Conservation (phyloP, 1,140 invertebrate species). For the Drosophila equinoxialis region DNA sequence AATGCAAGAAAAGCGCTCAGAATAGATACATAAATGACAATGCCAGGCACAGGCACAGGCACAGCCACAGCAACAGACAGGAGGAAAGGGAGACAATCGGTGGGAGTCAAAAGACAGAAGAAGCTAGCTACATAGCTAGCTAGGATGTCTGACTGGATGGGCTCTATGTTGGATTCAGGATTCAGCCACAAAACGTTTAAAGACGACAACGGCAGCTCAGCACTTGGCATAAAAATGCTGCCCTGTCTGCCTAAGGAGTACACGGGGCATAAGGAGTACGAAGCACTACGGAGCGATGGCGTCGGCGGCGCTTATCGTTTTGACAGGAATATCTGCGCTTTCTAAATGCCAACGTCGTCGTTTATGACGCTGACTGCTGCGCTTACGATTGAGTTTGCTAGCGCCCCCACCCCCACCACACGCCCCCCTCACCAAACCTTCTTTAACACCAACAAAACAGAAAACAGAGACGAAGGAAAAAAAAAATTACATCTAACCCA, state of each 20-base stretch:
- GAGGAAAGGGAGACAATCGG: background rate
- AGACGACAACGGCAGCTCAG: slow-evolving; percentile 56
- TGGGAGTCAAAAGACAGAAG: background rate
- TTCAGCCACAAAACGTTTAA: slow-evolving; percentile 75
- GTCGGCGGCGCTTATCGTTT: slow-evolving; percentile 68
- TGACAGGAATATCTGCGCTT: slow-evolving; percentile 80
- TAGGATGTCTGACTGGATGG: background rate
- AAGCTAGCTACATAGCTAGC: background rate
- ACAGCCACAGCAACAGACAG: slow-evolving; percentile 15
- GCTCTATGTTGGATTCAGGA: slow-evolving; percentile 13
- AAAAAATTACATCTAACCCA: slow-evolving; percentile 2
- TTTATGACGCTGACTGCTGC: slow-evolving; percentile 78
- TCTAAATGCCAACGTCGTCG: slow-evolving; percentile 78
- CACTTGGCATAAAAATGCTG: slow-evolving; percentile 76
- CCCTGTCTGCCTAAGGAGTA: slow-evolving; percentile 10
- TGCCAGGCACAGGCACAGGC: slow-evolving; percentile 41
- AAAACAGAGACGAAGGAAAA: background rate
- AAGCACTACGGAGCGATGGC: background rate
- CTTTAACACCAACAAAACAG: slow-evolving; percentile 5
- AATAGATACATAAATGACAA: slow-evolving; percentile 82
- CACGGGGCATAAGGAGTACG: slow-evolving; percentile 45
- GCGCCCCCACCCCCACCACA: slow-evolving; percentile 8
- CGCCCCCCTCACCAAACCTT: background rate
- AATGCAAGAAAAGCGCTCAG: slow-evolving; percentile 66
- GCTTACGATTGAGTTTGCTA: slow-evolving; percentile 73